A percentile compares a stretch with the other conserved stretches of the same genome.
Evolutionary conservation across 2,113 vertebrate genomes (phyloP).

Genomic region (Chionis minor): DNA sequence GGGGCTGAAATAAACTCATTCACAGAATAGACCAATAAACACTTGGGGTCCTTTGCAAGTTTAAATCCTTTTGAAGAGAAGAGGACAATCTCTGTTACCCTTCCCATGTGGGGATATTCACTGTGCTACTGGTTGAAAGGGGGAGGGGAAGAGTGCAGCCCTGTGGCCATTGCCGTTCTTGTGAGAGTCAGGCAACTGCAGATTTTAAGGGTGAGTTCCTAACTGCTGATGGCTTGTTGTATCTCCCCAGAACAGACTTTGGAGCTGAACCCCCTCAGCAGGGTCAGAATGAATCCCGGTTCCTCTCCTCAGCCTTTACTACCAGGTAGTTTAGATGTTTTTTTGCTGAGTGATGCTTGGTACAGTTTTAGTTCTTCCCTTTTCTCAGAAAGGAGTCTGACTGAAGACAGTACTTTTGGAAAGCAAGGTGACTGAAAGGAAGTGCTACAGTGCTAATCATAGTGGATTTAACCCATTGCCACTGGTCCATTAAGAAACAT

Average conservation of each 20-base stretch:
- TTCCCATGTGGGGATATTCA: background rate
- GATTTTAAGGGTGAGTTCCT: background rate
- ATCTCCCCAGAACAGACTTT: background rate
- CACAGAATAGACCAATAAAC: background rate
- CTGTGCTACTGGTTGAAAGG: background rate
- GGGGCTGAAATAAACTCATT: background rate
- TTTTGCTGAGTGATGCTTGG: background rate
- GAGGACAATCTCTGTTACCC: background rate
- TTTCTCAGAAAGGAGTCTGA: background rate
- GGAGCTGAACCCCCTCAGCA: background rate
- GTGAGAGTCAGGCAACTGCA: background rate
- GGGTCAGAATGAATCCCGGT: background rate
- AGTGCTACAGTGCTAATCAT: background rate
- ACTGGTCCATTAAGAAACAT: background rate
- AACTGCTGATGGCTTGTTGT: background rate
- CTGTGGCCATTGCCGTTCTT: background rate
- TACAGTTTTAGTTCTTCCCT: background rate
- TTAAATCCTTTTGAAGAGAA: background rate
- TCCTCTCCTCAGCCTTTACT: background rate
- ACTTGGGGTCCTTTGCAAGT: background rate
- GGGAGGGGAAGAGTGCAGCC: background rate
- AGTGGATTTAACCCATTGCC: background rate
- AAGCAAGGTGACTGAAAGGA: background rate
- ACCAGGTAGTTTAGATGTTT: background rate
- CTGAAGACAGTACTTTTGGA: background rate